Percentiles rank a stretch among this genome's conserved stretches.
phyloP scores from a whole-genome alignment of 1,140 invertebrate species.

The Rhopalosiphum maidis region DNA sequence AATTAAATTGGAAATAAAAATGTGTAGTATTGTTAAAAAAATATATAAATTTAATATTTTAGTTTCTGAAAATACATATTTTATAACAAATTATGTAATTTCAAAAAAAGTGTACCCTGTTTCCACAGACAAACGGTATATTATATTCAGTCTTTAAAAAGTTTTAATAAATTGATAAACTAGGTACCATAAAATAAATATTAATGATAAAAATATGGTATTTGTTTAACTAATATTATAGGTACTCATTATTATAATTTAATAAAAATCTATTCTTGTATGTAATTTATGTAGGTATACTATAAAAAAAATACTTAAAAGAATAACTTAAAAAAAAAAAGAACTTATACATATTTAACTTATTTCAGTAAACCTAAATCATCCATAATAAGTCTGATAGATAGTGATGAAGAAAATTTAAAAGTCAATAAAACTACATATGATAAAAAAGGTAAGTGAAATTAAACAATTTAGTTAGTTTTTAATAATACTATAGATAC shows the following conservation, averaged over 20 bases:
- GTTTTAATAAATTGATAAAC: background rate
- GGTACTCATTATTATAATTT: no score
- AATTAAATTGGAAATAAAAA: no score
- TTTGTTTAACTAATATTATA: background rate
- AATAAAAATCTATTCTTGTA: no score
- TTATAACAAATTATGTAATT: no score
- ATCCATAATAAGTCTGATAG: slow-evolving; percentile 11
- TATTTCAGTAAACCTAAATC: slow-evolving; percentile 30
- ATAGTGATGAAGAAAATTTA: slow-evolving; percentile 26
- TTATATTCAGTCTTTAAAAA: background rate
- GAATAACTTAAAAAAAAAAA: background rate
- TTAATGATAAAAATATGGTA: background rate
- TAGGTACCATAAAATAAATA: background rate
- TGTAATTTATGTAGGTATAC: background rate
- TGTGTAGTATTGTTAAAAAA: no score
- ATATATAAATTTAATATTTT: no score
- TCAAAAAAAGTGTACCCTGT: no score
- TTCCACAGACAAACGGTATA: no score
- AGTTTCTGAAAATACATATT: no score
- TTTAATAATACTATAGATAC: background rate
- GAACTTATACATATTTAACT: background rate
- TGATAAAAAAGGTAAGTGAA: background rate
- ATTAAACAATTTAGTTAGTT: background rate
- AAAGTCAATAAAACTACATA: background rate
- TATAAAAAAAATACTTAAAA: background rate